Evolutionary conservation across 2,888 invertebrate genomes (phyloP).

Genomic region (Sclerodermus sp.): DNA sequence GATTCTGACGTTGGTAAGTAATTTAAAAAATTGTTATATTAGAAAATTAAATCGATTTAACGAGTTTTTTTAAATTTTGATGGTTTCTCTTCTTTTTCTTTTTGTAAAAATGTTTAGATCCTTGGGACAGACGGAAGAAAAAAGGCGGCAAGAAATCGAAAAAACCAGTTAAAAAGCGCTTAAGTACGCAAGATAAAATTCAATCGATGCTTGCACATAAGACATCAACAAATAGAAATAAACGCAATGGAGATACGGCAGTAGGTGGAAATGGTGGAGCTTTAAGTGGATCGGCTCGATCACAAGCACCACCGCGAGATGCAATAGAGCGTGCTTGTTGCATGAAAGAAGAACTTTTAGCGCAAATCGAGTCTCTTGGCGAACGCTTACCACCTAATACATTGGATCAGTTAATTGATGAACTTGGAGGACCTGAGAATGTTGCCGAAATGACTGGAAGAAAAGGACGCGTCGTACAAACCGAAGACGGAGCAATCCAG

Average conservation of each 20-base stretch:
- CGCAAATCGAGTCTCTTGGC: constrained; percentile 83
- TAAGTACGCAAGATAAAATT: constrained; percentile 79
- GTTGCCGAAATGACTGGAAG: constrained; percentile 99
- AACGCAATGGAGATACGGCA: constrained; percentile 51
- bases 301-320: constrained; percentile 70
- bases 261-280: constrained; percentile 37
- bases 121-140: constrained; percentile 74
- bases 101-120: constrained; percentile 62
- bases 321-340: constrained; percentile 86
- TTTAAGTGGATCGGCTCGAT: constrained; percentile 44
- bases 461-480: constrained; percentile 89
- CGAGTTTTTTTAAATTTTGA: not conserved
- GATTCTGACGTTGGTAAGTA: constrained; percentile 76
- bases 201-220: constrained; percentile 67
- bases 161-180: constrained; percentile 63
- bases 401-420: constrained; percentile 96
- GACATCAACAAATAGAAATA: constrained; percentile 51
- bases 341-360: constrained; percentile 90
- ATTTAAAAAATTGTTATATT: constrained; percentile 9
- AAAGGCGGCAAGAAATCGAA: constrained; percentile 65
- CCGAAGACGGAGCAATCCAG: constrained; percentile 88
- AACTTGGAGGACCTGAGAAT: constrained; percentile 95
- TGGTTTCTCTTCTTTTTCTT: no score
- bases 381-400: constrained; percentile 93
- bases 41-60: not conserved